Evolutionary conservation across 2,113 vertebrate genomes (phyloP).

Genomic region (Oncorhynchus gorbuscha): DNA sequence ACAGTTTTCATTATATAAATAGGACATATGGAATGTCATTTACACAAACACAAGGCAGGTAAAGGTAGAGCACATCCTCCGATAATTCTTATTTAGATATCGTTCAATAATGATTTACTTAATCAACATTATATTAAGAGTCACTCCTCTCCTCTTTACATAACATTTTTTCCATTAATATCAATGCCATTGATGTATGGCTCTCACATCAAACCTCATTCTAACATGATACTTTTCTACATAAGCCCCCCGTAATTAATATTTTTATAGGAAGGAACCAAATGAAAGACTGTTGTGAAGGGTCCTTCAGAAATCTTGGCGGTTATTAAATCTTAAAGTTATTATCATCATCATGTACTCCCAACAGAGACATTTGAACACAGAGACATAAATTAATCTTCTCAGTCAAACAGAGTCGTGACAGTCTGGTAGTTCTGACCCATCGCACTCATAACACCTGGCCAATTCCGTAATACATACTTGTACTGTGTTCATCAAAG

Average conservation of each 20-base stretch:
- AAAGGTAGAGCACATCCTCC: slow-evolving; percentile 49
- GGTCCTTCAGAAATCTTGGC: slow-evolving; percentile 11
- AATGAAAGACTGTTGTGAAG: background rate
- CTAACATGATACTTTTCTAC: background rate
- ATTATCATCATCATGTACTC: background rate
- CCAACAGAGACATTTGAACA: background rate
- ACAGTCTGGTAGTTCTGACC: too few species aligned
- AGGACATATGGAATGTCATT: slow-evolving; percentile 73
- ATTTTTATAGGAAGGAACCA: background rate
- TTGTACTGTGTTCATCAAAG: background rate
- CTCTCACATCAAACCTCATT: background rate
- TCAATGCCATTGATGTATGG: background rate
- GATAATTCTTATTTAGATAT: slow-evolving; percentile 31
- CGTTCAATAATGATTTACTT: slow-evolving; percentile 9
- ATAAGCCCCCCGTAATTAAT: slow-evolving; percentile 5
- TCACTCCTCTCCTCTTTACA: background rate
- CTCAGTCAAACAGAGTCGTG: too few species aligned
- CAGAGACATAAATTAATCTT: background rate
- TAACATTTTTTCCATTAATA: background rate
- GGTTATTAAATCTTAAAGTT: too few species aligned
- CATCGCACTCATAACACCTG: too few species aligned
- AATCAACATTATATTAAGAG: slow-evolving; percentile 24
- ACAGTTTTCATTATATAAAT: slow-evolving; percentile 72
- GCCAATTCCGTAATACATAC: background rate
- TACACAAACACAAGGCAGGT: slow-evolving; percentile 70